Evolutionary conservation across 2,888 invertebrate species (phyloP).

Genomic region (Pristionchus maxplancki): DNA sequence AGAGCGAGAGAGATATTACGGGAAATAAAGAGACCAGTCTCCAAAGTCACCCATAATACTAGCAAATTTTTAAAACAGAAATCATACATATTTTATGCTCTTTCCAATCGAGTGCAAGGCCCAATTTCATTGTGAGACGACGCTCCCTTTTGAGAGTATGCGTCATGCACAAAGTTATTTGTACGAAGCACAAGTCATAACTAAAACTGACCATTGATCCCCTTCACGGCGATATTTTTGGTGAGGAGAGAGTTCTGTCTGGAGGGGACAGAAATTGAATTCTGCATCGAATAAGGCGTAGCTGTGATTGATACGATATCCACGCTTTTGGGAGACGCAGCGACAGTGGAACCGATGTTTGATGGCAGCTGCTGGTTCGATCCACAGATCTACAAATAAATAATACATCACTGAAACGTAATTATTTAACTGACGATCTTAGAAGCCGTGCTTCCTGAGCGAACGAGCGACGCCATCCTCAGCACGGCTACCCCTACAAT

Average conservation of each 20-base stretch:
- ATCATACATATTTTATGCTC: too few species aligned
- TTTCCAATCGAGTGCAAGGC: too few species aligned
- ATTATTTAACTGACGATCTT: constrained; percentile 61
- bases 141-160: background rate
- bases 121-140: background rate
- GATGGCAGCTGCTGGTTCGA: constrained; percentile 58
- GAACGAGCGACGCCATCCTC: constrained; percentile 67
- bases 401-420: background rate
- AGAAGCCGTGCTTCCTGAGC: constrained; percentile 66
- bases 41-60: too few species aligned
- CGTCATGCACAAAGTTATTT: too few species aligned
- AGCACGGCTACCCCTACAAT: background rate
- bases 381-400: constrained; percentile 62
- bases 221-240: constrained; percentile 64
- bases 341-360: constrained; percentile 61
- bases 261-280: constrained; percentile 38
- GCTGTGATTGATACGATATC: constrained; percentile 21
- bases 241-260: constrained; percentile 57
- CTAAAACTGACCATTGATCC: constrained; percentile 65
- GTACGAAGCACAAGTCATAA: too few species aligned
- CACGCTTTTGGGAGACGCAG: constrained; percentile 58
- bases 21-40: too few species aligned
- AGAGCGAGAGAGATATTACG: too few species aligned
- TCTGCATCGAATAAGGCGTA: constrained; percentile 45
- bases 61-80: too few species aligned